These are phyloP conservation scores for Parapristionchus giblindavisi DNA, from an alignment of 2,888 invertebrate species.

Conservation along the genomic window DNA sequence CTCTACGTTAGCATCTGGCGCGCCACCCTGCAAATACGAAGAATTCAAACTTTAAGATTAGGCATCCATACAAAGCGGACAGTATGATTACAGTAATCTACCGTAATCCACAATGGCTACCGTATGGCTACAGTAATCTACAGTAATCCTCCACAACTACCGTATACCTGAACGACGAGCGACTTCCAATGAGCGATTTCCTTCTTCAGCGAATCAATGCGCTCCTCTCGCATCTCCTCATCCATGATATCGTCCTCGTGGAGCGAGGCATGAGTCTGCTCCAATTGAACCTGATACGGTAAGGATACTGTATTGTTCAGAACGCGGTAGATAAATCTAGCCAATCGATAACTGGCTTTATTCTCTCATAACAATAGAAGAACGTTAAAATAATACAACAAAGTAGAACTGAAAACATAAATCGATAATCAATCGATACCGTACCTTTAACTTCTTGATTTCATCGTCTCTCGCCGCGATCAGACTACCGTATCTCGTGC, in stretches of 20 bases:
- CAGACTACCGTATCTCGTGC: constrained; percentile 50
- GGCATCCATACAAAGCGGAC: too few species aligned
- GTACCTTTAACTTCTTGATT: constrained; percentile 56
- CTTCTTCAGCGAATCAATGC: constrained; percentile 40
- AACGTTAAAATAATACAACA: background rate
- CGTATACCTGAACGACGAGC: constrained; percentile 35
- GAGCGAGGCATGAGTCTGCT: constrained; percentile 12
- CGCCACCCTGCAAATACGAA: constrained; percentile 21
- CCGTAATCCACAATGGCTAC: too few species aligned
- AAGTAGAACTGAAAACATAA: background rate
- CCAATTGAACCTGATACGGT: constrained; percentile 22
- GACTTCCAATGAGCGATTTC: constrained; percentile 52
- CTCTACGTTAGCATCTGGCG: constrained; percentile 44
- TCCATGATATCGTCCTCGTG: constrained; percentile 40
- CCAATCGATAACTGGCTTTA: background rate
- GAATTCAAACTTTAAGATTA: too few species aligned
- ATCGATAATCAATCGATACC: background rate
- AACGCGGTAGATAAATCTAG: too few species aligned
- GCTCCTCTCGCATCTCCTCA: constrained; percentile 22
- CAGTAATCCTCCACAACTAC: too few species aligned
- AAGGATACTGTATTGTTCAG: background rate
- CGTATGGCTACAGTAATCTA: background rate
- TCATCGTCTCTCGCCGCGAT: constrained; percentile 58
- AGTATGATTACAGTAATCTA: background rate
- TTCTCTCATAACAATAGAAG: too few species aligned